These are phyloP conservation scores for Patella vulgata DNA, from an alignment of 1,140 invertebrate genomes.

Conservation along the genomic window DNA sequence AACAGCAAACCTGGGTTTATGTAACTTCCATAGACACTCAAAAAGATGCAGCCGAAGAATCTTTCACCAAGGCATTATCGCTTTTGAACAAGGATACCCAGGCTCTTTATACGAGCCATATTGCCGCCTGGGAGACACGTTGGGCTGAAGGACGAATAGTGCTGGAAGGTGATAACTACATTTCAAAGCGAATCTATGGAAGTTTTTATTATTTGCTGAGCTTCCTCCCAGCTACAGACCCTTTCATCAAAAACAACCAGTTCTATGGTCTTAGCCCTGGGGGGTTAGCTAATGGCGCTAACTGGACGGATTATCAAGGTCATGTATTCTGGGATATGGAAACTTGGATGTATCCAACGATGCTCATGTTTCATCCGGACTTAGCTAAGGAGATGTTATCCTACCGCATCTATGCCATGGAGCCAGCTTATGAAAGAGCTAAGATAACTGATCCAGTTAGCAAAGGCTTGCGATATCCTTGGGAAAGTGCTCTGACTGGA, in stretches of 20 bases:
- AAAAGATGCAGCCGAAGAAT: neutral
- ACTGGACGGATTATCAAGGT: too few relatives aligned
- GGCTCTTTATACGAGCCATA: constrained; percentile 33
- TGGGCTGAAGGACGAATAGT: constrained; percentile 55
- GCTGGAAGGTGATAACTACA: constrained; percentile 41
- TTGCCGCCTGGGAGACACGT: constrained; percentile 34
- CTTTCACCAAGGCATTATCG: constrained; percentile 6
- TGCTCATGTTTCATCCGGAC: constrained; percentile 61
- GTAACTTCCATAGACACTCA: constrained; percentile 3
- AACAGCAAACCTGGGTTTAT: neutral
- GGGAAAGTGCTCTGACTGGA: constrained; percentile 34
- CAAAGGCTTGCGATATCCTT: too few relatives aligned
- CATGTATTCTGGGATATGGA: too few relatives aligned
- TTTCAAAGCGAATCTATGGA: constrained; percentile 58
- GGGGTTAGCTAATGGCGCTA: constrained; percentile 47
- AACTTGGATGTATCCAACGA: constrained; percentile 66
- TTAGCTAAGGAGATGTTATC: constrained; percentile 47
- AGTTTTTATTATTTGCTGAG: constrained; percentile 65
- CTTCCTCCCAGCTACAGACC: constrained; percentile 52
- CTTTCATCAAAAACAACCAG: constrained; percentile 28
- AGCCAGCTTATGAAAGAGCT: constrained; percentile 51
- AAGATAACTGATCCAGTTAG: constrained; percentile 67
- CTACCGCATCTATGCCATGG: constrained; percentile 45
- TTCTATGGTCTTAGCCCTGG: constrained; percentile 56
- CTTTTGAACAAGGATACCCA: neutral